phyloP scores from a whole-genome alignment of 2,113 vertebrate species.

The Fulmarus glacialis region DNA sequence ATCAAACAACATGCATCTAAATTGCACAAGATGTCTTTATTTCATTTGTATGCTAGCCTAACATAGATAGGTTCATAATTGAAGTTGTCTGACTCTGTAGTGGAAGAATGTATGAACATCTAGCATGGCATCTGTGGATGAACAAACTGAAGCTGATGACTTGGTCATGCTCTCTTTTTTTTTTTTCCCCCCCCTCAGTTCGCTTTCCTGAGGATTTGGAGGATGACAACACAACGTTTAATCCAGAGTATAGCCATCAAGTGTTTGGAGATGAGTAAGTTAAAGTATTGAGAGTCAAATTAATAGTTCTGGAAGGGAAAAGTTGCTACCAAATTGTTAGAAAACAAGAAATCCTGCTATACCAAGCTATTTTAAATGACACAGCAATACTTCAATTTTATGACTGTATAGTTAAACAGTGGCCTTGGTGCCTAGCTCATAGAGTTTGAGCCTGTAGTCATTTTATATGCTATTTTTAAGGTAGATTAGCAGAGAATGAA shows the following conservation, averaged over 20 bases:
- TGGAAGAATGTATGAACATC: not conserved
- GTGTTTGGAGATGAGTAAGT: conserved; percentile 98
- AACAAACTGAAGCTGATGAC: not conserved
- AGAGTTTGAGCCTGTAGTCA: not conserved
- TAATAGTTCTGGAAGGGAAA: not conserved
- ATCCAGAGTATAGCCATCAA: conserved; percentile 96
- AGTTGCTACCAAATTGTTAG: not conserved
- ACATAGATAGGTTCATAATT: fast-evolving
- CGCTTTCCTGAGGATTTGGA: conserved; percentile 96
- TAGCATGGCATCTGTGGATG: not conserved
- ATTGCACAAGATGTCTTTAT: not conserved
- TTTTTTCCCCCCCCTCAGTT: conserved; percentile 69
- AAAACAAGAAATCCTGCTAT: not conserved
- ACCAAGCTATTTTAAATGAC: not conserved
- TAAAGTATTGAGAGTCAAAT: not conserved
- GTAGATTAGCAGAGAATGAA: not conserved
- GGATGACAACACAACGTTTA: conserved; percentile 92
- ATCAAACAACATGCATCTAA: not conserved
- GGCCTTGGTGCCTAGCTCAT: not conserved
- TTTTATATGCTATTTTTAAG: not conserved
- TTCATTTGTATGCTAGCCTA: not conserved
- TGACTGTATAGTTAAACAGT: not conserved
- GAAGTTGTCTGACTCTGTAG: not conserved
- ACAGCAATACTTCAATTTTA: not conserved
- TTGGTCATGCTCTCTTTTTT: not conserved